phyloP scores from a whole-genome alignment of 2,888 invertebrate genomes.

The Deroplatys truncata region DNA sequence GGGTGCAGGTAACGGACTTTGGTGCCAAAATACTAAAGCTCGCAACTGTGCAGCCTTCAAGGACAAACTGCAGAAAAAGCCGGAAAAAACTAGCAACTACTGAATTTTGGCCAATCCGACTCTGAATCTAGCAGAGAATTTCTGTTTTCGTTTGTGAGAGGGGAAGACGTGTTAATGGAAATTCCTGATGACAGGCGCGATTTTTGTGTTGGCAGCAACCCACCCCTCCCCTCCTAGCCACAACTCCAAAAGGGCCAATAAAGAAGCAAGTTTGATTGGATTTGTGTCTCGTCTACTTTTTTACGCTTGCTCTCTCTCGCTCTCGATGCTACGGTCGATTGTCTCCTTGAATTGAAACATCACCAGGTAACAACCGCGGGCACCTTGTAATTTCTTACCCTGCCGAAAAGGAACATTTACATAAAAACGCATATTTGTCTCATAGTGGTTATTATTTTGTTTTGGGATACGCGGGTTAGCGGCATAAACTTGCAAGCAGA shows the following conservation, averaged over 20 bases:
- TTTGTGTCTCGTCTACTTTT: slow-evolving; percentile 20
- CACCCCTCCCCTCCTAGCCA: background rate
- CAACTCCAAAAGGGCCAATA: slow-evolving; percentile 3
- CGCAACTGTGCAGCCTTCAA: too few species aligned
- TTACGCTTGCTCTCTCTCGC: background rate
- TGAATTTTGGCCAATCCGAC: background rate
- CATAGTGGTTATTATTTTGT: background rate
- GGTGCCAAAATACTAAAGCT: too few species aligned
- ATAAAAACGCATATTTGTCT: background rate
- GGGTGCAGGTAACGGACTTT: too few species aligned
- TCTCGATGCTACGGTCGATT: slow-evolving; percentile 21
- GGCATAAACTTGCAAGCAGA: background rate
- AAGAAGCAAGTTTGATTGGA: slow-evolving; percentile 24
- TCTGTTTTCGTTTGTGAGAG: background rate
- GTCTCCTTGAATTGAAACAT: slow-evolving; percentile 26
- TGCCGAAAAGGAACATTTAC: background rate
- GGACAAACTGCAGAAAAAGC: too few species aligned
- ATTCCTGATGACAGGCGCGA: slow-evolving; percentile 28
- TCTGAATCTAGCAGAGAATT: background rate
- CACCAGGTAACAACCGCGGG: slow-evolving; percentile 14
- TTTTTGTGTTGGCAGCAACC: background rate
- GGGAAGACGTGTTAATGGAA: slow-evolving; percentile 23
- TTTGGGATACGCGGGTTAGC: background rate
- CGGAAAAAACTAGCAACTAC: background rate
- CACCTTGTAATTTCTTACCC: background rate